These are phyloP conservation scores for Drosophila dives DNA, from an alignment of 2,888 invertebrate genomes.

Conservation along the genomic window DNA sequence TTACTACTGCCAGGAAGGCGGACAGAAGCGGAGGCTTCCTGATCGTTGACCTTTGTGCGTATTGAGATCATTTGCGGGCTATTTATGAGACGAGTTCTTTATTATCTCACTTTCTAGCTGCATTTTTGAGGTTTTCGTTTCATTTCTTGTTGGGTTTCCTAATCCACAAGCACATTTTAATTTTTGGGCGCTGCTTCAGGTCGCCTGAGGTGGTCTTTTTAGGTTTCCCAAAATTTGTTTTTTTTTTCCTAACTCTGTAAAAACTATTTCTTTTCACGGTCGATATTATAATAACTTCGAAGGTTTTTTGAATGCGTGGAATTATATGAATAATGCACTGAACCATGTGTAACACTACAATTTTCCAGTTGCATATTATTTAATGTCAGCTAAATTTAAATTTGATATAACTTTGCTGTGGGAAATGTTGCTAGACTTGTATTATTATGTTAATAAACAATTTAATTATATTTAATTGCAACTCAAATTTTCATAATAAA, in stretches of 20 bases:
- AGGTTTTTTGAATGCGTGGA: background rate
- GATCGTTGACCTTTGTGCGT: constrained; percentile 41
- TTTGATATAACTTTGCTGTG: background rate
- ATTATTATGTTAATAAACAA: background rate
- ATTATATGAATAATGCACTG: constrained; percentile 2
- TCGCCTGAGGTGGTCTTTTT: constrained; percentile 22
- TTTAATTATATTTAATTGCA: background rate
- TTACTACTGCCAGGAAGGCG: constrained; percentile 21
- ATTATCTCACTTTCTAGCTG: constrained; percentile 37
- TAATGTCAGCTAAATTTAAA: background rate
- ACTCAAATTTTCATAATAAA: background rate
- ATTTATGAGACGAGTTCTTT: constrained; percentile 28
- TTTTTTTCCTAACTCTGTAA: background rate
- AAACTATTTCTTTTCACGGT: constrained; percentile 4
- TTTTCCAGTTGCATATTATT: background rate
- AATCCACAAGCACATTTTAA: constrained; percentile 24
- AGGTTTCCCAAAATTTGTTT: background rate
- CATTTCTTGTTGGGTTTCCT: constrained; percentile 38
- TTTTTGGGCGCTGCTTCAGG: background rate
- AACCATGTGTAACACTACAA: background rate
- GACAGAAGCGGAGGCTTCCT: constrained; percentile 5
- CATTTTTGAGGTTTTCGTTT: constrained; percentile 51
- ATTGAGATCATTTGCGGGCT: constrained; percentile 23
- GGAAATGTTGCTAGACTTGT: background rate
- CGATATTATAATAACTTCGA: background rate